Base-by-base conservation (phyloP, 2,797 vertebrate genomes). In the Anguilla megastoma region DNA sequence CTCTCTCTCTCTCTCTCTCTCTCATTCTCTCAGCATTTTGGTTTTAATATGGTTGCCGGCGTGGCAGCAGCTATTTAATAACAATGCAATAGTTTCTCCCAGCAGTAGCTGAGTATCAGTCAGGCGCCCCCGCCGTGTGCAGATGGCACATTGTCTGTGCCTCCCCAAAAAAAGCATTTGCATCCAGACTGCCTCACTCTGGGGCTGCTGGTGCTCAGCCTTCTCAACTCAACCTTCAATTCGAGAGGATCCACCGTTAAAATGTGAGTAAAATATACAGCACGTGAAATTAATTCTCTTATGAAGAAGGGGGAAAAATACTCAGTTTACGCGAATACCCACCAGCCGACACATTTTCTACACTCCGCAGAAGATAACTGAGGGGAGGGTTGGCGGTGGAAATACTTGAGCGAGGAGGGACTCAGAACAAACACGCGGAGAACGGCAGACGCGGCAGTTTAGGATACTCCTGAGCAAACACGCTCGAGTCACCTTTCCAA, bases 121-220 rank as follows among this genome's bases (percentile, higher is more conserved):
- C 93, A 88, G 89, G 92, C 94, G 90, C n/a, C 95, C 95, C 95
- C 71, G 91, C 92, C 85, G 94, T 71, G 94, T 95, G 94, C 96
- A 96, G 95, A 96, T 96, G 95, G 95, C 93, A 94, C 94, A 93
- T 93, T 95, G 94, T 96, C 95, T 95, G 92, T 91, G 90, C 90
- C 92, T 94, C 94, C 76, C 92, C 90, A 93, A 96, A 94, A 95
- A 52, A 82, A 69, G 83, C 76, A 82, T 87, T 66, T 36, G 50
- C 63, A 83, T 76, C 69, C 87, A 87, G 16, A 85, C 83, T 27
- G 52, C 30, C 45, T 48, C 83, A 74, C 33, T 60, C 63, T 21
- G 48, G 83, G 83, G 87, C 30, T 88, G 89, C 27, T 24, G 92
- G 88, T 89, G 87, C 89, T 88, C 89, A 87, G 85, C 84, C 89